Evolutionary conservation across 2,888 invertebrate genomes (phyloP), one percentile per base, ranked within the genome.

Genomic region (Altica lythri): DNA sequence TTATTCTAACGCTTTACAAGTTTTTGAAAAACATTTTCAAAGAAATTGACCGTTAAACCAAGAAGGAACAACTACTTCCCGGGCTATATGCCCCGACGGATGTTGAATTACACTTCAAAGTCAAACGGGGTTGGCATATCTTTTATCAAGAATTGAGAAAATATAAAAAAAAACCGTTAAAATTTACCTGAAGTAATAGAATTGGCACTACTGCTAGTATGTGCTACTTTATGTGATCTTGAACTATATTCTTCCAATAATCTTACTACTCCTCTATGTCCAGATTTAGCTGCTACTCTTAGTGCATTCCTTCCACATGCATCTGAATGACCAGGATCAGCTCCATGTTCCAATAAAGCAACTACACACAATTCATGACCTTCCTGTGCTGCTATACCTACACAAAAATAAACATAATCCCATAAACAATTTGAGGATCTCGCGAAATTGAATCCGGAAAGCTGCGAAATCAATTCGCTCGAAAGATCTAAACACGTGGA

Each of bases 361-460:
- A 90, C 80, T 0, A 96, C 96, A 69, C 95, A 95, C 58, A 90
- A 88, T 66, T 93, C 92, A 71, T 95, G 95, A 0, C 96, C 96
- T 75, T 96, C 96, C 75, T 96, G 96, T 0, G 96, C 92, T 0
- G 96, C 95, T 53, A 97, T 95, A 67, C 95, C 90, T 86, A 65
- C 2, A 58, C 22, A 38, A 35, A 16, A 44, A 51, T 16, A 9
- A 4, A 34, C n/a, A n/a, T n/a, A n/a, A n/a, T n/a, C n/a, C n/a
- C n/a, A n/a, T n/a, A n/a, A n/a, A n/a, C n/a, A n/a, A n/a, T n/a
- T n/a, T n/a, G n/a, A n/a, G n/a, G n/a, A n/a, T n/a, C n/a, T n/a
- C n/a, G n/a, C n/a, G n/a, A n/a, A n/a, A n/a, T n/a, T n/a, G n/a
- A n/a, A n/a, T n/a, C n/a, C n/a, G n/a, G n/a, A n/a, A n/a, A n/a